Evolutionary conservation across 2,113 vertebrate genomes (phyloP).

Genomic region (Calidris pygmaea): DNA sequence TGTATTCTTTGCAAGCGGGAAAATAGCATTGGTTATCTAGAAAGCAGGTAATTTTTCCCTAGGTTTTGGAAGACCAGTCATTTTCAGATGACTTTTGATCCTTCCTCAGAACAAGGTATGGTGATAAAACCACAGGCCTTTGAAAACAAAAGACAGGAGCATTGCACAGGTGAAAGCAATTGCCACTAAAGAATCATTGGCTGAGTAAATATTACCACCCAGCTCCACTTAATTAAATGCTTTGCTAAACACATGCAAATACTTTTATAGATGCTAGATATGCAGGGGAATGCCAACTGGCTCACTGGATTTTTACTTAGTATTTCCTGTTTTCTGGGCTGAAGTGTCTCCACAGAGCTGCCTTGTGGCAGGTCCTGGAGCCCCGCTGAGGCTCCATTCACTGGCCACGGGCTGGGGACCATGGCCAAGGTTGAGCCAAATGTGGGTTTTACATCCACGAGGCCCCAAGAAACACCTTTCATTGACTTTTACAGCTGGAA

Average conservation of each 20-base stretch:
- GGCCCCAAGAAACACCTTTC: neutral
- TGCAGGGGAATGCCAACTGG: neutral
- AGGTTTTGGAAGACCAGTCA: neutral
- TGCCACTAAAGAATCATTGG: neutral
- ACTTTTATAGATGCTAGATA: neutral
- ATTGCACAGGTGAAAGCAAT: neutral
- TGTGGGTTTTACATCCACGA: neutral
- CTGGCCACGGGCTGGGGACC: no score
- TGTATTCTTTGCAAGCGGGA: neutral
- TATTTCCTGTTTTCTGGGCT: constrained; percentile 11
- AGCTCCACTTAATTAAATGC: constrained; percentile 3
- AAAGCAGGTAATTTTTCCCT: neutral
- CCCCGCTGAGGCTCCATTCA: neutral
- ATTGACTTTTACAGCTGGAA: neutral
- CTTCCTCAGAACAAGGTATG: neutral
- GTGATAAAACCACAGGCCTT: neutral
- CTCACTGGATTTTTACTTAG: neutral
- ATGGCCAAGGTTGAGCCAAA: rapidly evolving
- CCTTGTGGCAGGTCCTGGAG: neutral
- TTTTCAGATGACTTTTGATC: neutral
- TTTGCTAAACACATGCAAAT: constrained; percentile 10
- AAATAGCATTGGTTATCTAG: neutral
- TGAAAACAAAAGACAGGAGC: neutral
- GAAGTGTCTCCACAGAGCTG: neutral
- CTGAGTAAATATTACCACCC: constrained; percentile 26